Percentiles rank a stretch among this genome's conserved stretches.
Conservation (phyloP, 2,888 invertebrate genomes). For the Epinotia demarniana region DNA sequence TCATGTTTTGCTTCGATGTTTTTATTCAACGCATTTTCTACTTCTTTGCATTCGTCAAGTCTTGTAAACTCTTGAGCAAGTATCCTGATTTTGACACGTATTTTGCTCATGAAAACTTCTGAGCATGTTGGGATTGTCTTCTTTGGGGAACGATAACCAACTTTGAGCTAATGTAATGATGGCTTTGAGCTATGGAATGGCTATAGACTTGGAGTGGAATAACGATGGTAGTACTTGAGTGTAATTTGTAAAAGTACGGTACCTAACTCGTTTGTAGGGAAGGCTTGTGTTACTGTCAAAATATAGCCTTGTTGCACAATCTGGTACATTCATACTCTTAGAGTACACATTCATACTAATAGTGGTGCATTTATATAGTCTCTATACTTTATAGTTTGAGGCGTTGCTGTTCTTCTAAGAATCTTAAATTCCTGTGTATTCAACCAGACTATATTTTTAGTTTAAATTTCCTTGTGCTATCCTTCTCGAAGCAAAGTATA, state of each 20-base stretch:
- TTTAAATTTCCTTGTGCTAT: background rate
- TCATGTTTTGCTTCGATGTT: slow-evolving; percentile 44
- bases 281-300: slow-evolving; percentile 14
- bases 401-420: background rate
- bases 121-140: slow-evolving; percentile 41
- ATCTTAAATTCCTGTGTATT: background rate
- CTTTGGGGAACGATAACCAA: slow-evolving; percentile 38
- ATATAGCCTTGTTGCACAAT: background rate
- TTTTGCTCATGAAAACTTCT: slow-evolving; percentile 38
- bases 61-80: slow-evolving; percentile 37
- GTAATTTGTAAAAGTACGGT: slow-evolving; percentile 25
- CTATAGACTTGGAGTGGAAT: slow-evolving; percentile 24
- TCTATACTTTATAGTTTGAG: background rate
- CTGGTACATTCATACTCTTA: background rate
- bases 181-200: too few relatives aligned
- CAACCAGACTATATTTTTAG: slow-evolving; percentile 5
- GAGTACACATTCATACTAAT: background rate
- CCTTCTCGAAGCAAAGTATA: background rate
- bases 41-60: slow-evolving; percentile 39
- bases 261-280: background rate
- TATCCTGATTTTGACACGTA: slow-evolving; percentile 36
- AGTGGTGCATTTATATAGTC: background rate
- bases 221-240: slow-evolving; percentile 26
- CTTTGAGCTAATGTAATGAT: slow-evolving; percentile 30
- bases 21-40: slow-evolving; percentile 41